Evolutionary conservation across 2,113 vertebrate genomes (phyloP), one percentile per base, ranked within the genome.

Genomic region (Cygnus buccinator): DNA sequence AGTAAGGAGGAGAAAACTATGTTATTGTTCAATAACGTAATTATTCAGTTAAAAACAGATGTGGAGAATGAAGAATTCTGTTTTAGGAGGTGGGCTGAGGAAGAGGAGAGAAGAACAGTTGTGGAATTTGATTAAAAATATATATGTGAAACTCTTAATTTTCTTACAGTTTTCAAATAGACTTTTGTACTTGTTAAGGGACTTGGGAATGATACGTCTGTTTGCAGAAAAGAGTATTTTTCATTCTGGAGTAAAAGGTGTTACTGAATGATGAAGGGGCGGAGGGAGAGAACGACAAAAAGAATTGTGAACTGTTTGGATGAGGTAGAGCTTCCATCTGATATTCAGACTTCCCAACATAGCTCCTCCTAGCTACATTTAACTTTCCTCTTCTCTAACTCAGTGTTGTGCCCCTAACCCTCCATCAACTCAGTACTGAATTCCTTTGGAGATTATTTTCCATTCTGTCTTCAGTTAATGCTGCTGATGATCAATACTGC

Each of bases 401-500:
- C 3, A 2, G 14, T 84, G 31, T 37, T 79, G 15, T 55, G 23
- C 6, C 31, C 25, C 70, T 58, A 15, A 88, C 74, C 55, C 41
- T 93, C 44, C 11, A n/a, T 55, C 2, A 2, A 50, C 39, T 84
- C 46, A 81, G 35, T 72, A 50, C 16, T 41, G 50, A 89, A 62
- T 85, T 86, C 33, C 23, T 31, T 74, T 84, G 16, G 54, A 73
- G 44, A 25, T 25, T 84, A 5, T 76, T 90, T 91, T 79, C 39
- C 33, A 1, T 90, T 73, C 46, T 68, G 39, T 81, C 18, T 94
- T 89, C 58, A 72, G 54, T 68, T 87, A 82, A 89, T 90, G 62
- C 21, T 90, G 35, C 72, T 90, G 67, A 35, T 93, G 72, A 73
- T 94, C 65, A 84, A 55, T 90, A 72, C 43, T 90, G 62, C 39